Conservation (phyloP, 64 coral and sea anemone genomes). For the Actinia tenebrosa region DNA sequence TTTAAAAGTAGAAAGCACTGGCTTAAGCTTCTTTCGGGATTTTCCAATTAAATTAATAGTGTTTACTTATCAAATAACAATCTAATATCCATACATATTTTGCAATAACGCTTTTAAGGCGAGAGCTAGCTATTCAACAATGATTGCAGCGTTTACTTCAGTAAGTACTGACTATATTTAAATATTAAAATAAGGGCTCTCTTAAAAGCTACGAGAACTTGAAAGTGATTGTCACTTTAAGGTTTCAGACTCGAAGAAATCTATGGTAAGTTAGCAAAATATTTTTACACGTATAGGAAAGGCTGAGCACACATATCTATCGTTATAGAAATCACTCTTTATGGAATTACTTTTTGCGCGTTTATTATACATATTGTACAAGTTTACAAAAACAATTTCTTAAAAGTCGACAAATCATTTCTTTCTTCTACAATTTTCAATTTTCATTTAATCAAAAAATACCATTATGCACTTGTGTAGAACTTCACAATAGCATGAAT, state of each 20-base stretch:
- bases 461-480: not conserved
- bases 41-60: not conserved
- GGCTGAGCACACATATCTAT: not conserved
- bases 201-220: not conserved
- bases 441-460: not conserved
- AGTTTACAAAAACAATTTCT: not conserved
- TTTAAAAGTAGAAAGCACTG: too few species aligned
- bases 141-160: slow-evolving; percentile 4
- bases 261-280: not conserved
- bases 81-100: not conserved
- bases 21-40: not conserved
- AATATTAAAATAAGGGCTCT: not conserved
- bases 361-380: not conserved
- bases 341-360: too few species aligned
- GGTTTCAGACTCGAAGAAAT: not conserved
- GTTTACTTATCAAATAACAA: not conserved
- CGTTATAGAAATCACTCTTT: too few species aligned
- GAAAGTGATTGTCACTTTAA: not conserved
- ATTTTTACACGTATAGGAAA: too few species aligned
- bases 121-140: not conserved
- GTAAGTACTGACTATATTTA: not conserved
- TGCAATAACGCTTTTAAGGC: not conserved
- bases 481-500: not conserved
- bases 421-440: not conserved
- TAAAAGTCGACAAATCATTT: not conserved